Base-by-base conservation (phyloP, 2,797 vertebrate genomes). In the Picus viridis region DNA sequence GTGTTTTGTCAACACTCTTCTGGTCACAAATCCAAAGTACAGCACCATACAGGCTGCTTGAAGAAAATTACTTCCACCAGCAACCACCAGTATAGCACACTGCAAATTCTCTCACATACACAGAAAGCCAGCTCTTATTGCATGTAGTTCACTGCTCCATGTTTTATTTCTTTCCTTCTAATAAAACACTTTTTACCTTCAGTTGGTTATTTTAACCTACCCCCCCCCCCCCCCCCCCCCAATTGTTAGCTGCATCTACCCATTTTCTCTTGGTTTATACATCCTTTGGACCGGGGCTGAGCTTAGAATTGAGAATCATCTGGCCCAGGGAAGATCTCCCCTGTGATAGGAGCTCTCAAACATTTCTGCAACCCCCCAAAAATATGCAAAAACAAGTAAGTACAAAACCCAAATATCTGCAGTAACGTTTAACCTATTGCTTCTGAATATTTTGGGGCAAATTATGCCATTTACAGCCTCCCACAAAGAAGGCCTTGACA, bases 401-500 rank as follows among this genome's bases (percentile, higher is more conserved):
- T 68, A 53, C 16, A 49, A 76, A 82, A 74, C 3, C 30, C 30
- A 83, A 51, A 53, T 47, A 77, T 69, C 20, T 7, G 27, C 68
- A 84, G 73, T 64, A 24, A 71, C 47, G 7, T 79, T 77, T 71
- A 72, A 69, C 56, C n/a, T 83, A 57, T 12, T 74, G 34, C 58
- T 85, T 91, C 41, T 87, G 72, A 83, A 57, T 68, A 85, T 74
- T 87, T 83, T 15, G 45, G n/a, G 69, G 15, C 29, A 69, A 77
- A 62, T 65, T 57, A 79, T 75, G 32, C 3, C 0, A 84, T 68
- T 89, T 88, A 43, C 20, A 68, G 43, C 71, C 13, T 90, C n/a
- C 78, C 27, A 32, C 26, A 54, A 94, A 83, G 87, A 86, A 75
- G 24, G 29, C 89, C 90, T 59, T 90, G n/a, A 72, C 62, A 67